Base-by-base conservation (phyloP, 2,113 vertebrate species). In the Chaetodon auriga region DNA sequence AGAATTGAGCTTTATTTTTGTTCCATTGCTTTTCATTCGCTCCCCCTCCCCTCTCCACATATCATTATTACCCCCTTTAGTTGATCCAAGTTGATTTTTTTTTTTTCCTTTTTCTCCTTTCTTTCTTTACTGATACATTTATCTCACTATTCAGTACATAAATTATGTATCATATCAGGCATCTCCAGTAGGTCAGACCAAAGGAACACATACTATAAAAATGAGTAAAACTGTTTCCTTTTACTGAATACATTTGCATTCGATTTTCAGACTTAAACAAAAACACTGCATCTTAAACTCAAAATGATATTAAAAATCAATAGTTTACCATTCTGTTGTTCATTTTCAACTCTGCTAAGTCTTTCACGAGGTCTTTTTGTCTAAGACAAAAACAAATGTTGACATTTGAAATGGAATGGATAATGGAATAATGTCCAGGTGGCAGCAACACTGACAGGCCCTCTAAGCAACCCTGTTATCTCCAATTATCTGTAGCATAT, bases 401-500 rank as follows among this genome's bases (percentile, higher is more conserved):
- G 69, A 83, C 78, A 68, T 75, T 82, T 66, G 6, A 86, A 89
- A 87, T 85, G 21, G 58, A 61, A 75, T 25, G 18, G 69, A 78
- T 87, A 83, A 90, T 79, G 62, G 51, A 65, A 77, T 23, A 78
- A 79, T 51, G 38, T 58, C 75, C 49, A 49, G 61, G 25, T 83
- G 84, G 49, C 64, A 68, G 74, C 73, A 73, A 81, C 66, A 78
- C 72, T 87, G 54, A 89, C 81, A 74, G 51, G 51, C 62, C 62
- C 25, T 78, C 80, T 74, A 68, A 83, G 77, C 80, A 78, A 73
- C 51, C 51, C 66, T 66, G 74, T 86, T 90, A 93, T 93, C 91
- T 87, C 49, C n/a, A 91, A 84, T 93, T 87, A 90, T 88, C 87
- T 82, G 23, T 10, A 63, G 73, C 64, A 71, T 82, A 84, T 90